A percentile compares a stretch with the other conserved stretches of the same genome.
Evolutionary conservation across 2,888 invertebrate genomes (phyloP).

Genomic region (Drosophila yooni): DNA sequence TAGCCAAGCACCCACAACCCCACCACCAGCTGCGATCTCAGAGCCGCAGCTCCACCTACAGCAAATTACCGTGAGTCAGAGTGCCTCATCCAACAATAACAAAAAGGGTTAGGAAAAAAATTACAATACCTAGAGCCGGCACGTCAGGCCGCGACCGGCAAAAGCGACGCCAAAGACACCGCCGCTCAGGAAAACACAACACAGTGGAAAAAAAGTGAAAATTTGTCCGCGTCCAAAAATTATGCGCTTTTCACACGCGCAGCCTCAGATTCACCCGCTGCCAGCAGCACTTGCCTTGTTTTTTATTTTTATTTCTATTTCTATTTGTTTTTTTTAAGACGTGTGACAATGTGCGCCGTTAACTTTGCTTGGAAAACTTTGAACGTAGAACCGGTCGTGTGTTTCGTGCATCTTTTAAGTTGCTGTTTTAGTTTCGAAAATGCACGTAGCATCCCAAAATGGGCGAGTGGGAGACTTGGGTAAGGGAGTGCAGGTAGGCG

Average conservation of each 20-base stretch:
- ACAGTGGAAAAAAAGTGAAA: slow-evolving; percentile 69
- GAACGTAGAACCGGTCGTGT: slow-evolving; percentile 59
- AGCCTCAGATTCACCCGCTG: slow-evolving; percentile 41
- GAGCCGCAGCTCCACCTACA: slow-evolving; percentile 16
- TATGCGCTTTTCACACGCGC: slow-evolving; percentile 82
- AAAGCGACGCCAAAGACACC: slow-evolving; percentile 35
- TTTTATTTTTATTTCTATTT: slow-evolving; percentile 1
- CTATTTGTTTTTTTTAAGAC: slow-evolving; percentile 23
- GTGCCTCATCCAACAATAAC: slow-evolving; percentile 48
- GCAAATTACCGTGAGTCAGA: slow-evolving; percentile 31
- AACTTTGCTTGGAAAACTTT: slow-evolving; percentile 57
- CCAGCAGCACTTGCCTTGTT: slow-evolving; percentile 60
- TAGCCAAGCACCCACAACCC: slow-evolving; percentile 27
- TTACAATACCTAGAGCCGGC: slow-evolving; percentile 54
- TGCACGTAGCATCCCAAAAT: slow-evolving; percentile 34
- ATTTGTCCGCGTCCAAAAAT: slow-evolving; percentile 81
- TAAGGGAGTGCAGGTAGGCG: slow-evolving; percentile 12
- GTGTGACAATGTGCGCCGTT: slow-evolving; percentile 61
- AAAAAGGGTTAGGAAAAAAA: slow-evolving; percentile 46
- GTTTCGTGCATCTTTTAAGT: slow-evolving; percentile 40
- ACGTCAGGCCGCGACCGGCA: slow-evolving; percentile 43
- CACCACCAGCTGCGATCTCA: slow-evolving; percentile 24
- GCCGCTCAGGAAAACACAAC: slow-evolving; percentile 49
- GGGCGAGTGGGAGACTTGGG: slow-evolving; percentile 3
- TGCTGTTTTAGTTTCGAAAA: slow-evolving; percentile 43